A percentile compares a stretch with the other conserved stretches of the same genome.
These are phyloP conservation scores for Anneissia japonica DNA, from an alignment of 35 echinoderm and acorn worm genomes.

Conservation along the genomic window DNA sequence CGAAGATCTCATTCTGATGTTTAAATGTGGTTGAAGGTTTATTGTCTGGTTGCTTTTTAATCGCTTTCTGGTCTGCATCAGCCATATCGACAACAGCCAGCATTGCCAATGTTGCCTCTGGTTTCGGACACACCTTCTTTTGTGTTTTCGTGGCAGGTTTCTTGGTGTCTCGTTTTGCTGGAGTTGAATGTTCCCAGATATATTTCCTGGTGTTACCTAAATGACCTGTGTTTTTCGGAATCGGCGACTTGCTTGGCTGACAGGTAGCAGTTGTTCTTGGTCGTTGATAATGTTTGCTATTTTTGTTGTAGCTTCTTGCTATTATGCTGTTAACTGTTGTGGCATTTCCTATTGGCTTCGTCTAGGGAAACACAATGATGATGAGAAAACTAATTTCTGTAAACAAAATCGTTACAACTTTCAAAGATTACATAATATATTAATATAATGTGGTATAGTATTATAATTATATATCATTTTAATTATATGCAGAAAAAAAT, in stretches of 20 bases:
- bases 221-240: no score
- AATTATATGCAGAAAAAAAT: conserved; percentile 10
- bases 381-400: no score
- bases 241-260: neutral
- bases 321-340: conserved; percentile 73
- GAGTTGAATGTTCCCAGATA: neutral
- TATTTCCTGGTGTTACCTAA: neutral
- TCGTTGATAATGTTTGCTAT: neutral
- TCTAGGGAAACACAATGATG: conserved; percentile 12
- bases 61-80: neutral
- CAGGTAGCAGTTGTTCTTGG: neutral
- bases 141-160: neutral
- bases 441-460: neutral
- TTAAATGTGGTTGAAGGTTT: no score
- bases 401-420: no score
- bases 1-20: no score
- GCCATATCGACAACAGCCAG: neutral
- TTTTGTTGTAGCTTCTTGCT: conserved; percentile 37
- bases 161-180: neutral
- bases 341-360: conserved; percentile 65
- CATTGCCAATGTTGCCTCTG: neutral
- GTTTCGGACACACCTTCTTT: neutral
- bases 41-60: no score
- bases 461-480: neutral
- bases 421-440: no score